phyloP scores from a whole-genome alignment of 2,888 invertebrate species.

The Gnatocerus cornutus region DNA sequence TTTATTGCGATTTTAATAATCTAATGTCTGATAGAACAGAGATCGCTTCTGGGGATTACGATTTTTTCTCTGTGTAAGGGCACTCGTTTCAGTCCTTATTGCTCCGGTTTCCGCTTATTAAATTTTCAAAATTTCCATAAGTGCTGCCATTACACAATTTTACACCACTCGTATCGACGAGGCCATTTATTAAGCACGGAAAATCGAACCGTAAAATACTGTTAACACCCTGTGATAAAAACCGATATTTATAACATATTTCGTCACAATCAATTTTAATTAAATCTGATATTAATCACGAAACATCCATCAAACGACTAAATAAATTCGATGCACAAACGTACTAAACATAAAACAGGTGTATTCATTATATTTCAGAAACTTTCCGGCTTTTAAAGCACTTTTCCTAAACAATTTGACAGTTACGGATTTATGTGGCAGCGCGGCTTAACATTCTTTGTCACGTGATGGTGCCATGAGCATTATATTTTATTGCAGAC shows the following conservation, averaged over 20 bases:
- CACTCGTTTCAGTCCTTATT: conserved; percentile 9
- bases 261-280: too few relatives aligned
- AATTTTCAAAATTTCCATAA: conserved; percentile 38
- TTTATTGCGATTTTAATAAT: conserved; percentile 55
- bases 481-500: conserved; percentile 2
- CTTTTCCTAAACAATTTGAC: conserved; percentile 17
- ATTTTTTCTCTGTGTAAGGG: conserved; percentile 13
- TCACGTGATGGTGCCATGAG: conserved; percentile 15
- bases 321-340: conserved; percentile 4
- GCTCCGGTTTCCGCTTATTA: conserved; percentile 31
- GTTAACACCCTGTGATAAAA: too few relatives aligned
- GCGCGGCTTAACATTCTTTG: conserved; percentile 11
- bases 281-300: neutral
- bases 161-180: conserved; percentile 31
- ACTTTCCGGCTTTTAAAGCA: conserved; percentile 21
- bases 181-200: conserved; percentile 19
- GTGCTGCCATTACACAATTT: conserved; percentile 19
- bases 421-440: conserved; percentile 22
- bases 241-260: too few relatives aligned
- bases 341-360: conserved; percentile 7
- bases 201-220: conserved; percentile 6
- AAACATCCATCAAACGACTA: neutral
- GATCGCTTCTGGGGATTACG: conserved; percentile 12
- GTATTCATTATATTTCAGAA: conserved; percentile 10
- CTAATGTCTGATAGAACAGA: conserved; percentile 46